phyloP scores from a whole-genome alignment of 2,113 vertebrate genomes.

The Lutjanus erythropterus region DNA sequence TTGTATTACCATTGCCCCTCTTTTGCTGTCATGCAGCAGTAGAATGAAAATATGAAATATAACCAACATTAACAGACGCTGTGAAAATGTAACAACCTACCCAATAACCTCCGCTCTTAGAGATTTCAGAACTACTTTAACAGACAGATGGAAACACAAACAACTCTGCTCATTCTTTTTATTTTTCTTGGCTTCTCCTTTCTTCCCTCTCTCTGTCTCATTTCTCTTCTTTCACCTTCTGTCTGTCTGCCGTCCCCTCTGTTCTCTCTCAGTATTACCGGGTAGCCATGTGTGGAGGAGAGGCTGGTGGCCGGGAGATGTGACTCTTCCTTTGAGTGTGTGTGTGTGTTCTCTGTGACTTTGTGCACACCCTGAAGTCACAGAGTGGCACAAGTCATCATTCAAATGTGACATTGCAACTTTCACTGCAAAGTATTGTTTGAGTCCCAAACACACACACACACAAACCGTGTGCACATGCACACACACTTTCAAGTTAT shows the following conservation, averaged over 20 bases:
- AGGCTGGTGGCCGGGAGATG: not conserved
- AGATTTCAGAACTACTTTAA: not conserved
- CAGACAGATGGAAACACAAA: not conserved
- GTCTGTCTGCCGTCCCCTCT: too few relatives aligned
- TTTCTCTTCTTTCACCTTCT: not conserved
- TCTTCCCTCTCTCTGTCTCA: not conserved
- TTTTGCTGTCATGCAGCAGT: not conserved
- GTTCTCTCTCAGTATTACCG: not conserved
- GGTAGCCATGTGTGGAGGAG: not conserved
- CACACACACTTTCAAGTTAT: not conserved
- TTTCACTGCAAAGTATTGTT: slow-evolving; percentile 33
- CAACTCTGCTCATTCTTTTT: not conserved
- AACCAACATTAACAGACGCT: not conserved
- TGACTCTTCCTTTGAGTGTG: not conserved
- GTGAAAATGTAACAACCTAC: not conserved
- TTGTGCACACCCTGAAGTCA: slow-evolving; percentile 10
- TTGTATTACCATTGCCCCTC: not conserved
- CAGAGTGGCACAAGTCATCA: slow-evolving; percentile 23
- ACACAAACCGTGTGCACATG: not conserved
- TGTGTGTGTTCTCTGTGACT: not conserved
- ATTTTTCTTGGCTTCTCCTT: not conserved
- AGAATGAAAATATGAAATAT: slow-evolving; percentile 3
- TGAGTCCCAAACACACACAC: not conserved
- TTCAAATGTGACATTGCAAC: slow-evolving; percentile 24
- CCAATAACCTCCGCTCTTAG: not conserved